Base-by-base conservation (phyloP, 2,888 invertebrate genomes). In the Digitonthophagus gazella region DNA sequence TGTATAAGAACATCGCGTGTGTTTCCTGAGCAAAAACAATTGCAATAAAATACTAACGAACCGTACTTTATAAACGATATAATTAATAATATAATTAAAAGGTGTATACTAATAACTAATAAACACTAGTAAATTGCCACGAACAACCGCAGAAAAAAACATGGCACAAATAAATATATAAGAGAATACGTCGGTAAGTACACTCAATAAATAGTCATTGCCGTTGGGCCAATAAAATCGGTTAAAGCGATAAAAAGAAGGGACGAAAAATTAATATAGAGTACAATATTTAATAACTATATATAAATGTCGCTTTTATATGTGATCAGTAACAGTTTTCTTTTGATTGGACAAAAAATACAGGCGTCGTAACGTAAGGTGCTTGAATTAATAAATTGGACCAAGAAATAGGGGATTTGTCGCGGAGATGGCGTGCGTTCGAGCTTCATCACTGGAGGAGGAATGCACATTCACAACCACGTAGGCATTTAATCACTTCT, bases 21-120 rank as follows among this genome's bases (percentile, higher is more conserved):
- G 61, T 61, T 80, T 80, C 80, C 80, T 80, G 80, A 80, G 80
- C 80, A 80, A 80, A n/a, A 77, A 78, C 77, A 79, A 79, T 78
- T 80, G 78, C 78, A 78, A 69, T 75, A 71, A 72, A 74, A 18
- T 75, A 76, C 76, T 77, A 76, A 76, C 74, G 73, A 69, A 64
- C 64, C 64, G 20, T 57, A 65, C 61, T 63, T 66, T 61, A 65
- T 66, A 69, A 69, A 69, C 65, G 54, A 66, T 69, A 69, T 66
- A 69, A n/a, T n/a, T n/a, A 68, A 64, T 69, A 69, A 70, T 68
- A 70, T 67, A 70, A 68, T 67, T 65, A 66, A 70, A n/a, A 20
- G 16, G 19, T 61, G 61, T 61, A 61, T 70, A 70, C 64, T 61
- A 68, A 67, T 71, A 71, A 66, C 56, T 66, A 71, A 65, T 69